Evolutionary conservation across 2,797 vertebrate genomes (phyloP).

Genomic region (Tachyglossus aculeatus): DNA sequence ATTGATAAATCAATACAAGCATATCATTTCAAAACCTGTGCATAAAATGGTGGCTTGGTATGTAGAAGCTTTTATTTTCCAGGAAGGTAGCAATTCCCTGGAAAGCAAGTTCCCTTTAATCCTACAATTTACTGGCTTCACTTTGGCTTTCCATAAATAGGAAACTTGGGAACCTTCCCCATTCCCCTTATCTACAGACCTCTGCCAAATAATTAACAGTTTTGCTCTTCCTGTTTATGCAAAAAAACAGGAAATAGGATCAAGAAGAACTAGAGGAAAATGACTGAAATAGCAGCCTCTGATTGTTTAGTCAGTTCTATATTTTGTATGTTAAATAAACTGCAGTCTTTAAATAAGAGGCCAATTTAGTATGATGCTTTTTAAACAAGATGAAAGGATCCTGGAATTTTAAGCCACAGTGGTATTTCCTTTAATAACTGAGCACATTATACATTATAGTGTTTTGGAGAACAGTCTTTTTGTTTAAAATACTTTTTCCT

Average conservation of each 20-base stretch:
- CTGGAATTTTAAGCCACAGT: background rate
- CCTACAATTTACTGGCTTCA: background rate
- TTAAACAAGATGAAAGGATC: background rate
- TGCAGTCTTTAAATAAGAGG: background rate
- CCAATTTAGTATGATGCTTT: background rate
- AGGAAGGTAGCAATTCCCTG: background rate
- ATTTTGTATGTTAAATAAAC: background rate
- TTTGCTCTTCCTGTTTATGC: background rate
- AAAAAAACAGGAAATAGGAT: background rate
- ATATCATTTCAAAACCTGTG: too few relatives aligned
- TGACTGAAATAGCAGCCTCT: background rate
- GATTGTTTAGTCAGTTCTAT: background rate
- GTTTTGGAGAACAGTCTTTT: background rate
- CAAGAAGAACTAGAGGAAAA: slow-evolving; percentile 1
- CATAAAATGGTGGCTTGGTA: too few relatives aligned
- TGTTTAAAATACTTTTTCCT: background rate
- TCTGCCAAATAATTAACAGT: background rate
- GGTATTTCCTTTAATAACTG: background rate
- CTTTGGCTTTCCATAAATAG: background rate
- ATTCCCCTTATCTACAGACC: background rate
- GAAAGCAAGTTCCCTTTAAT: background rate
- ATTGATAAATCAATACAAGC: too few relatives aligned
- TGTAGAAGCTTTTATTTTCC: too few relatives aligned
- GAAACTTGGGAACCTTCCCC: background rate
- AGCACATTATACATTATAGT: background rate